Base-by-base conservation (phyloP, 2,888 invertebrate genomes). In the Lydus trimaculatus region DNA sequence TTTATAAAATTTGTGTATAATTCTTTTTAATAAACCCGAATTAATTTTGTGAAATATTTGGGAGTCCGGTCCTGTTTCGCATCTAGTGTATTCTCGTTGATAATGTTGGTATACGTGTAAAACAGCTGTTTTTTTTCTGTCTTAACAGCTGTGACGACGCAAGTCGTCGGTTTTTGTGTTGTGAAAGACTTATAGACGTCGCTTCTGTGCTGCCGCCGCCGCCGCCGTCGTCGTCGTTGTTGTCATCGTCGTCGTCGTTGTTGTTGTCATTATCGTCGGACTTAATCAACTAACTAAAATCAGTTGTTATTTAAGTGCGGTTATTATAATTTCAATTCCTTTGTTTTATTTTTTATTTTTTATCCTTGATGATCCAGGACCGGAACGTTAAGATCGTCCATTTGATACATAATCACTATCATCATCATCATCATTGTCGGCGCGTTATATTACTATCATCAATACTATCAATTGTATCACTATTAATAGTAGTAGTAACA, bases 291-390 rank as follows among this genome's bases (percentile, higher is more conserved):
- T 48, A 48, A 20, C n/a, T n/a, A n/a, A 36, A 36, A 36, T 36
- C 36, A 36, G 36, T 36, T 36, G 15, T 36, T 15, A 36, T 36
- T 23, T 23, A 23, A 61, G 61, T n/a, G 61, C 60, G 39, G 13
- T 31, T 11, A 13, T 31, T 9, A 28, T n/a, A 4, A 31, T 31
- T 43, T 25, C n/a, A n/a, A 3, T 48, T 4, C 15, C 23, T 7
- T 13, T 28, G 28, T 31, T n/a, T 15, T 17, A 9, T 3, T 31
- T 28, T 59, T 20, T 36, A 25, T 43, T 3, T 33, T 15, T 8
- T 15, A 9, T 31, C 71, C 73, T 75, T 74, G 65, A 76, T 77
- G 77, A 71, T 77, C 72, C 75, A 76, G 78, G 75, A 75, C 74
- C 76, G 78, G 75, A 75, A 72, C 74, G 70, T 67, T 65, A 71